phyloP scores from a whole-genome alignment of 2,888 invertebrate genomes.

The Chrysolina oricalcia region DNA sequence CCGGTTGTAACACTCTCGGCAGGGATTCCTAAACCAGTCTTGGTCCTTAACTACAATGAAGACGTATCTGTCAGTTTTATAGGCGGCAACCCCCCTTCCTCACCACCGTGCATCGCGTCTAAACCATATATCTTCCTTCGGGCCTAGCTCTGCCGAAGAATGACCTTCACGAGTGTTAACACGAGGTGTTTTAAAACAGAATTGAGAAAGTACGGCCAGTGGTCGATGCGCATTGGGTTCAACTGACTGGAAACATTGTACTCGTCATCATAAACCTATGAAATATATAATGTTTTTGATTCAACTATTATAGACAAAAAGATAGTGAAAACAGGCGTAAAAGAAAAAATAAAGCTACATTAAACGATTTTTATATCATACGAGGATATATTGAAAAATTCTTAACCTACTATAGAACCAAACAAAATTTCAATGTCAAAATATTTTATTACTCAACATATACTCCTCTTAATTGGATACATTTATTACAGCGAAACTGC shows the following conservation, averaged over 20 bases:
- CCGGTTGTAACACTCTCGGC: conserved; percentile 52
- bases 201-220: not conserved
- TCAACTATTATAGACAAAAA: too few relatives aligned
- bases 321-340: too few relatives aligned
- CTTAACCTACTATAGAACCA: too few relatives aligned
- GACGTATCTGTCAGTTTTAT: conserved; percentile 71
- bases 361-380: too few relatives aligned
- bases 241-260: not conserved
- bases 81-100: conserved; percentile 66
- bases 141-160: conserved; percentile 3
- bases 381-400: too few relatives aligned
- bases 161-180: conserved; percentile 20
- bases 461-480: too few relatives aligned
- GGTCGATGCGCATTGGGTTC: not conserved
- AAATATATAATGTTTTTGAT: too few relatives aligned
- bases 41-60: conserved; percentile 66
- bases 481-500: too few relatives aligned
- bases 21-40: conserved; percentile 62
- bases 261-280: not conserved
- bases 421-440: too few relatives aligned
- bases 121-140: conserved; percentile 27
- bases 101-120: conserved; percentile 50
- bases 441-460: too few relatives aligned
- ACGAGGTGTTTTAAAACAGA: not conserved
- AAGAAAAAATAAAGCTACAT: too few relatives aligned